A percentile compares a stretch with the other conserved stretches of the same genome.
Evolutionary conservation across 2,888 invertebrate species (phyloP).

Genomic region (Phyllotreta cruciferae): DNA sequence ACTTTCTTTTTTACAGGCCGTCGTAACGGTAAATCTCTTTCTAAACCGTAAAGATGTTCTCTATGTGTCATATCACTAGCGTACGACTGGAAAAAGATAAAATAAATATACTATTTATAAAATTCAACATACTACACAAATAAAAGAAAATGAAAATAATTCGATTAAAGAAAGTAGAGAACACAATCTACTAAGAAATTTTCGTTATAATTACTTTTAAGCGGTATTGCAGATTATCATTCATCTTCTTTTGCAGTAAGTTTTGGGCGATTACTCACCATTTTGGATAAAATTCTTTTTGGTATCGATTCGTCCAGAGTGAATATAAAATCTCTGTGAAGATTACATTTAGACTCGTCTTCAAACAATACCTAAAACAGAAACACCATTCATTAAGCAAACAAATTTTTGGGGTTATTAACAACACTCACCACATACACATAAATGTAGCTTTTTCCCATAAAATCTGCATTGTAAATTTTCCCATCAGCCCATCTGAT

Average conservation of each 20-base stretch:
- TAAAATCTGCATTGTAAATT: conserved; percentile 61
- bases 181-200: conserved; percentile 18
- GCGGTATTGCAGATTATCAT: conserved; percentile 8
- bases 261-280: conserved; percentile 58
- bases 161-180: not conserved
- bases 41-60: conserved; percentile 62
- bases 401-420: not conserved
- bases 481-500: conserved; percentile 66
- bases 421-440: conserved; percentile 58
- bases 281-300: conserved; percentile 62
- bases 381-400: conserved; percentile 2
- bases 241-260: conserved; percentile 26
- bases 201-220: conserved; percentile 27
- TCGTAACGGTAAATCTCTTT: conserved; percentile 53
- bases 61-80: conserved; percentile 64
- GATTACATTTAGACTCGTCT: conserved; percentile 60
- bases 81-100: conserved; percentile 58
- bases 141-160: conserved; percentile 9
- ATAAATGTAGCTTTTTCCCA: conserved; percentile 57
- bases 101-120: not conserved
- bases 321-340: conserved; percentile 65
- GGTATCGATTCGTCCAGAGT: conserved; percentile 65
- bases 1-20: conserved; percentile 51
- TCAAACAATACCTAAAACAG: conserved; percentile 61
- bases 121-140: conserved; percentile 12